Evolutionary conservation across 1,140 invertebrate species (phyloP), one percentile per base, ranked within the genome.

Genomic region (Sinella curviseta): DNA sequence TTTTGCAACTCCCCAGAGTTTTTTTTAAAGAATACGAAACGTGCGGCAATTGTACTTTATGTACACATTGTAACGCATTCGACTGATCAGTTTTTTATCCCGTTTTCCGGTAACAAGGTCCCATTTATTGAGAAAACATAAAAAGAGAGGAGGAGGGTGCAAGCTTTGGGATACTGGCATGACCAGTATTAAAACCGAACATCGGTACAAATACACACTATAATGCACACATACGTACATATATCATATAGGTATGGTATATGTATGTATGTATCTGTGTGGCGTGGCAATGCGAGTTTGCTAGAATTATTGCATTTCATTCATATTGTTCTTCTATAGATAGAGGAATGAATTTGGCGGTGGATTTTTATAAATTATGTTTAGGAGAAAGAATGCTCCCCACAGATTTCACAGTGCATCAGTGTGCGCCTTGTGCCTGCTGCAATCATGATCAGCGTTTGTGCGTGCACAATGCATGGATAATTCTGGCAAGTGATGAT

Each of bases 1-100:
- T 65, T 65, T 65, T 65, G 57, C 57, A n/a, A 70, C 65, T 70
- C 65, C 65, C 65, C 31, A 70, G 65, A 70, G 65, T 70, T 70
- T 70, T 70, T 70, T 65, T 16, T 31, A 33, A 33, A 70, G 65
- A 70, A 70, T 8, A 70, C 28, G 14, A 70, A 70, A 70, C 65
- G 30, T 70, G 3, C 28, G 57, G 57, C 16, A 26, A 65, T 26
- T 26, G 57, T 14, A n/a, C 12, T 70, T 60, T 14, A 4, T 60
- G 65, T 30, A 33, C 3, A 31, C 31, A 16, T 70, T 65, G 57
- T 65, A 65, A n/a, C 65, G 8, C 65, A 70, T 70, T 70, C 65
- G 3, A 12, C 65, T 70, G 65, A 70, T 70, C 65, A 70, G 65
- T 30, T 70, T 70, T 70, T 33, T 70, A 30, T 70, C 8, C 65